These are phyloP conservation scores for Cylas formicarius DNA, from an alignment of 1,140 invertebrate genomes.

Conservation along the genomic window DNA sequence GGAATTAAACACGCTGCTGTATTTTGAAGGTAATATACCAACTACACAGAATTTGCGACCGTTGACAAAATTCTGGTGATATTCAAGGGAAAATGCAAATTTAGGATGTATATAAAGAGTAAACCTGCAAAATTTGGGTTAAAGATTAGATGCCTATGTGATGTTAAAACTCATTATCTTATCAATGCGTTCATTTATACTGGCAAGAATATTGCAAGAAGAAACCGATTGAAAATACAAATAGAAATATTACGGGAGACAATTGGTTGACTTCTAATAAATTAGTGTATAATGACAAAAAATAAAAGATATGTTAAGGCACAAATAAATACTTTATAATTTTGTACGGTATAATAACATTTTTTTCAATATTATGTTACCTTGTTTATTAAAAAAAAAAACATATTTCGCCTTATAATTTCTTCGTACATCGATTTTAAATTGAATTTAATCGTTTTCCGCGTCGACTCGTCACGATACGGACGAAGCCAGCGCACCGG, in stretches of 20 bases:
- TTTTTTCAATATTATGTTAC: no score
- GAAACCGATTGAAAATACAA: neutral
- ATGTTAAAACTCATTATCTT: conserved; percentile 1
- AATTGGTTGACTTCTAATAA: conserved; percentile 1
- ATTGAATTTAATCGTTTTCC: no score
- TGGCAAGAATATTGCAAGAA: neutral
- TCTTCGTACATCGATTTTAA: no score
- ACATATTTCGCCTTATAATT: no score
- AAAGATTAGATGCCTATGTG: neutral
- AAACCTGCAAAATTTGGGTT: conserved; percentile 2
- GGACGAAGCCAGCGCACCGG: no score
- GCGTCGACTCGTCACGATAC: no score
- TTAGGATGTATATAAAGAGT: conserved; percentile 5
- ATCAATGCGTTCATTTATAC: neutral
- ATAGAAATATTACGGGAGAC: no score
- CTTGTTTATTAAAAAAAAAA: no score
- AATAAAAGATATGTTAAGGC: neutral
- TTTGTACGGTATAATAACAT: no score
- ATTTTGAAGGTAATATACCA: no score
- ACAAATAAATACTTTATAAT: neutral
- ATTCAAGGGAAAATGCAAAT: neutral
- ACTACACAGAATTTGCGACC: neutral
- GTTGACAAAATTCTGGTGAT: conserved; percentile 5
- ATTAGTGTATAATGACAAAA: conserved; percentile 2
- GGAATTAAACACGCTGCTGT: no score